Evolutionary conservation across 2,797 vertebrate genomes (phyloP).

Genomic region (Clarias fuscus): DNA sequence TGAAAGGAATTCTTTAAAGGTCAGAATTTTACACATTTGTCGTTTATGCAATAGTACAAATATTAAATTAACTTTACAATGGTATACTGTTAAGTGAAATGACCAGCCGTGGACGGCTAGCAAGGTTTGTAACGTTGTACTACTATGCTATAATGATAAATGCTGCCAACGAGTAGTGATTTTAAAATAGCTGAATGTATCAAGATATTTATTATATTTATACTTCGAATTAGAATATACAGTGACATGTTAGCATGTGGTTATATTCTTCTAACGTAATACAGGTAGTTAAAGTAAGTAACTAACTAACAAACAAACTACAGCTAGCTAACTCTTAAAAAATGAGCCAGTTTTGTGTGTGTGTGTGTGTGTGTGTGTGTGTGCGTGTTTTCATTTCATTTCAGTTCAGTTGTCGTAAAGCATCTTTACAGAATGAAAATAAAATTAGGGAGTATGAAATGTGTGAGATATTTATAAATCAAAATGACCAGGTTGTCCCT

Average conservation of each 20-base stretch:
- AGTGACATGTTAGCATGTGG: not conserved
- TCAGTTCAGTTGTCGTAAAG: too few species aligned
- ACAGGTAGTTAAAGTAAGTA: not conserved
- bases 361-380: not conserved
- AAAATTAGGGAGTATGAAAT: too few species aligned
- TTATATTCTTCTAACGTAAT: not conserved
- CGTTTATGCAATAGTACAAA: not conserved
- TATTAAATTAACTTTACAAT: not conserved
- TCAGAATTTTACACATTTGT: not conserved
- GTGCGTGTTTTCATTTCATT: too few species aligned
- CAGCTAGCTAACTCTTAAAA: not conserved
- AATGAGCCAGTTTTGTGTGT: too few species aligned
- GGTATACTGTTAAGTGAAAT: not conserved
- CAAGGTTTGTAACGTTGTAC: not conserved
- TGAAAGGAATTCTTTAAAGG: slow-evolving; percentile 23
- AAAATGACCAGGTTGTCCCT: too few species aligned
- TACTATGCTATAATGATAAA: not conserved
- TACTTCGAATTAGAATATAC: not conserved
- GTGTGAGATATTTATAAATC: too few species aligned
- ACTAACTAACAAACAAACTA: not conserved
- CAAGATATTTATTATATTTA: not conserved
- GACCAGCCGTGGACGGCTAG: not conserved
- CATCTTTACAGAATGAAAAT: too few species aligned
- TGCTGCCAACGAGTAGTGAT: not conserved
- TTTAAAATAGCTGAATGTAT: not conserved